These are phyloP conservation scores for Iguana delicatissima DNA, from an alignment of 2,797 vertebrate genomes.

Conservation along the genomic window DNA sequence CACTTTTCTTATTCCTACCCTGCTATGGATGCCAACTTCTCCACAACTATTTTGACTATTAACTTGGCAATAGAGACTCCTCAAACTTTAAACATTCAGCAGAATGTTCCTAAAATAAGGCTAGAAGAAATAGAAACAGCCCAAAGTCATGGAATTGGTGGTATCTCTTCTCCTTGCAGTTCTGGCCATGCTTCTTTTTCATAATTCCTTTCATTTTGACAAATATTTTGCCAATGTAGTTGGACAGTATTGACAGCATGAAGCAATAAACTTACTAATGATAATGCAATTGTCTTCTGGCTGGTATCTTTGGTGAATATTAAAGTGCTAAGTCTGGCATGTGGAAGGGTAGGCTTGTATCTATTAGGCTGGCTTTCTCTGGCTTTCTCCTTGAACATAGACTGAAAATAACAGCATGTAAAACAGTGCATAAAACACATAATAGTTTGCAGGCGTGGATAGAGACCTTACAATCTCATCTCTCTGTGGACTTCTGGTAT, in stretches of 20 bases:
- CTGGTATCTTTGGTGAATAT: not conserved
- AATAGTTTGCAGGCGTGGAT: not conserved
- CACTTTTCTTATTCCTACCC: not conserved
- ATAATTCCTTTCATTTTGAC: not conserved
- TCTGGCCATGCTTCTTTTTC: not conserved
- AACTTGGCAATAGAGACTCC: not conserved
- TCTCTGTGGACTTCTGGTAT: not conserved
- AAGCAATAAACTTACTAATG: too few species aligned
- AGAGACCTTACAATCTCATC: not conserved
- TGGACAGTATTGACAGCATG: too few species aligned
- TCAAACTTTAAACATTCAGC: slow-evolving; percentile 2
- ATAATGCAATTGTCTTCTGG: not conserved
- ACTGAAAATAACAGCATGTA: not conserved
- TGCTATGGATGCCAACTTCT: not conserved
- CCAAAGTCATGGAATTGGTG: not conserved
- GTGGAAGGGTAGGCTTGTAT: not conserved
- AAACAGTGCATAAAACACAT: not conserved
- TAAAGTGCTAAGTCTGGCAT: not conserved
- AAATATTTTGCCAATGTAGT: not conserved
- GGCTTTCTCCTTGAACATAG: not conserved
- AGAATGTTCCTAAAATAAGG: not conserved
- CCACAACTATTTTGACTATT: slow-evolving; percentile 12
- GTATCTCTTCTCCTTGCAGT: not conserved
- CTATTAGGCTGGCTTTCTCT: not conserved
- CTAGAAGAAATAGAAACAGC: not conserved